Evolutionary conservation across 2,888 invertebrate genomes (phyloP).

Genomic region (Harpalus rubripes): DNA sequence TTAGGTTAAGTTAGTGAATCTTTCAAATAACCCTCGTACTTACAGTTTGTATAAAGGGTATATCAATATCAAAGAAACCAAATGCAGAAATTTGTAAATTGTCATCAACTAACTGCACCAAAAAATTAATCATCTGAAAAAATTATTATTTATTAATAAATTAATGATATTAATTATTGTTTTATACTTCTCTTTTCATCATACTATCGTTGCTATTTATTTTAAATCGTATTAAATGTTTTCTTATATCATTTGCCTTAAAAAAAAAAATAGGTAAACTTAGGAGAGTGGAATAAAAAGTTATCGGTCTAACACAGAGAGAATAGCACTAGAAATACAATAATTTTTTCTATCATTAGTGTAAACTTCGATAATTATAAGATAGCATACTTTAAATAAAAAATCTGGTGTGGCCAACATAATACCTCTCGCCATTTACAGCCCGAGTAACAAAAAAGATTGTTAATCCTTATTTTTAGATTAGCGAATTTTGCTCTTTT

Average conservation of each 20-base stretch:
- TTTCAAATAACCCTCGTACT: background rate
- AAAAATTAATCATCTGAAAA: conserved; percentile 49
- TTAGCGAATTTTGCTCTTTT: too few relatives aligned
- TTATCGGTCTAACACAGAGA: too few relatives aligned
- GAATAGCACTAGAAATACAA: background rate
- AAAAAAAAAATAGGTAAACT: background rate
- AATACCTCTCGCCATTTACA: too few relatives aligned
- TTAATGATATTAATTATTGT: background rate
- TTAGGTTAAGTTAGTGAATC: background rate
- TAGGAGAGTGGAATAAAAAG: background rate
- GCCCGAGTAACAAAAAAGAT: too few relatives aligned
- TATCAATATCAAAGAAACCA: conserved; percentile 54
- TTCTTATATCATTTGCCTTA: conserved; percentile 50
- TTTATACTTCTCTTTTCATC: conserved; percentile 52
- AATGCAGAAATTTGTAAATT: conserved; percentile 53
- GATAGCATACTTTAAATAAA: too few relatives aligned
- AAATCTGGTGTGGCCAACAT: too few relatives aligned
- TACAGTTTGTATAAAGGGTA: conserved; percentile 55
- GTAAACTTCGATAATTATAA: too few relatives aligned
- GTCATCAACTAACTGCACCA: conserved; percentile 52
- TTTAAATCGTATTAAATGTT: conserved; percentile 59
- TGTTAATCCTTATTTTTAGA: too few relatives aligned
- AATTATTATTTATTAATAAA: background rate
- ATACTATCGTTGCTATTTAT: conserved; percentile 8
- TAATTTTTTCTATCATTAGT: background rate